Conservation (phyloP, 2,797 vertebrate species). For the Oceanodroma leucorhoa region DNA sequence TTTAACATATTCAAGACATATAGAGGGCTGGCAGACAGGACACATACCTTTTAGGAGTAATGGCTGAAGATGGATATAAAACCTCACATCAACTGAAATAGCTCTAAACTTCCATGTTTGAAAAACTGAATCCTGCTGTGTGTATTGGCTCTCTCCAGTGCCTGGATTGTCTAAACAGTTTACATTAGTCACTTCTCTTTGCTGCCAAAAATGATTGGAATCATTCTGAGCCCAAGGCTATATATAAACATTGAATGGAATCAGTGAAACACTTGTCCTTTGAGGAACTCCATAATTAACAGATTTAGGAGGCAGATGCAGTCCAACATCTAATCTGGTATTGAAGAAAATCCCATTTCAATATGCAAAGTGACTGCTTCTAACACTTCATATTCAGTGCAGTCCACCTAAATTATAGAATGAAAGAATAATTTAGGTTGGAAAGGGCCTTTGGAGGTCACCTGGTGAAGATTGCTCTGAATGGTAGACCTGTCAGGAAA, state of each 20-base stretch:
- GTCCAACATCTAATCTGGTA: not conserved
- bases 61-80: not conserved
- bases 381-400: not conserved
- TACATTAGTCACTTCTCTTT: not conserved
- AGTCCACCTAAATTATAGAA: not conserved
- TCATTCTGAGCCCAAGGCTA: not conserved
- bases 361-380: not conserved
- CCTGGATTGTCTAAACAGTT: not conserved
- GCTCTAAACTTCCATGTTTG: not conserved
- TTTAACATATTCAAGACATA: not conserved
- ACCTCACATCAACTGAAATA: not conserved
- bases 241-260: not conserved
- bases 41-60: not conserved
- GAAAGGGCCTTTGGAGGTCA: not conserved
- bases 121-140: not conserved
- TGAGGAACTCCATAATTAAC: not conserved
- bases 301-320: not conserved
- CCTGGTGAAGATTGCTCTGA: not conserved
- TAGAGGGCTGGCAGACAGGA: not conserved
- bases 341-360: not conserved
- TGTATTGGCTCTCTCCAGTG: not conserved
- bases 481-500: not conserved
- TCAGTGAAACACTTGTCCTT: not conserved
- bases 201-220: not conserved
- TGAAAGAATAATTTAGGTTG: not conserved